Conservation (phyloP, 37 sponge, comb jelly and placozoan genomes). For the Bolinopsis microptera region DNA sequence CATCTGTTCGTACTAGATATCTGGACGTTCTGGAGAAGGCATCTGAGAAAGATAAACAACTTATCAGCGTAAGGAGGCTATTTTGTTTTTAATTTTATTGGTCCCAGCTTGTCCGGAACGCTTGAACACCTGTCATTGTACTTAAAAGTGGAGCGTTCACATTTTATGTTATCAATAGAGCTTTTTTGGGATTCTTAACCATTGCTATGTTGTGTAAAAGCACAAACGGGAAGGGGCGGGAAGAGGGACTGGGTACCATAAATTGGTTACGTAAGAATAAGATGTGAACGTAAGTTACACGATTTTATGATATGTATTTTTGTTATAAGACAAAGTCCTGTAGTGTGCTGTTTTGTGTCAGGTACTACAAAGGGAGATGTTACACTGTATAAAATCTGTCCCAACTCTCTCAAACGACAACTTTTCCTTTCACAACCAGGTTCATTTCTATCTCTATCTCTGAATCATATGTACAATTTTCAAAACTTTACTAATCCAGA, state of each 20-base stretch:
- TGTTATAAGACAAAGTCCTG: too few species aligned
- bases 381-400: slow-evolving; percentile 25
- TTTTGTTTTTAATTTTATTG: background rate
- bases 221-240: too few species aligned
- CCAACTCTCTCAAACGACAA: background rate
- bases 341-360: slow-evolving; percentile 1
- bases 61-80: background rate
- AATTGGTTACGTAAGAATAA: too few species aligned
- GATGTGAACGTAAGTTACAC: too few species aligned
- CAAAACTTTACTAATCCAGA: background rate
- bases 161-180: too few species aligned
- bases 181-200: too few species aligned
- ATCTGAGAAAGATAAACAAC: background rate
- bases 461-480: background rate
- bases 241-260: too few species aligned
- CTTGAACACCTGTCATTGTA: too few species aligned
- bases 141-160: too few species aligned
- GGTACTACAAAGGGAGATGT: background rate
- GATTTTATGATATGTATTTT: too few species aligned
- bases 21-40: background rate
- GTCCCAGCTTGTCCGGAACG: background rate
- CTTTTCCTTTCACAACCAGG: slow-evolving; percentile 53
- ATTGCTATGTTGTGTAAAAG: too few species aligned
- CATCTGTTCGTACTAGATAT: background rate
- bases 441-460: background rate